phyloP scores from a whole-genome alignment of 1,140 invertebrate genomes.

The Diorhabda sublineata region DNA sequence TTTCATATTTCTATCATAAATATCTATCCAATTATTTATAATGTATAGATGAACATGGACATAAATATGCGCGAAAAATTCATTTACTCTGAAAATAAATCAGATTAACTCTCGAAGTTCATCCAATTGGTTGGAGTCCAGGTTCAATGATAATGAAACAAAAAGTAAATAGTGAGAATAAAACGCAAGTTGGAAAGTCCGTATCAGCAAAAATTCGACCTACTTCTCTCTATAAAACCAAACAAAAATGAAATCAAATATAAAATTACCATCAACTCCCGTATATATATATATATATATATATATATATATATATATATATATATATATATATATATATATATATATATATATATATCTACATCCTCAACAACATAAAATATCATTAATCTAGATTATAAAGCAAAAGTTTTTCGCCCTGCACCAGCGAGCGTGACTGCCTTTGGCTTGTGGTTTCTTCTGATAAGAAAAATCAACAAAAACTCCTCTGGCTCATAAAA shows the following conservation, averaged over 20 bases:
- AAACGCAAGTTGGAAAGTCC: neutral
- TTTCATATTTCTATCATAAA: no score
- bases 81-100: no score
- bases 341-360: no score
- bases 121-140: no score
- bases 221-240: neutral
- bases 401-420: neutral
- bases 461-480: neutral
- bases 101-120: no score
- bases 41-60: no score
- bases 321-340: no score
- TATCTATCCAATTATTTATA: no score
- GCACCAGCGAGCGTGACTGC: neutral
- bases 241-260: neutral
- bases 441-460: neutral
- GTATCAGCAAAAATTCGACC: neutral
- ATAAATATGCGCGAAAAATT: no score
- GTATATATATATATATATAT: neutral
- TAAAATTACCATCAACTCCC: neutral
- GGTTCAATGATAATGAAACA: no score
- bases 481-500: neutral
- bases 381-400: conserved; percentile 3
- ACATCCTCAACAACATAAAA: neutral
- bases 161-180: neutral
- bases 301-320: neutral